Evolutionary conservation across 2,797 vertebrate species (phyloP), one percentile per base, ranked within the genome.

Genomic region (Ceryle rudis): DNA sequence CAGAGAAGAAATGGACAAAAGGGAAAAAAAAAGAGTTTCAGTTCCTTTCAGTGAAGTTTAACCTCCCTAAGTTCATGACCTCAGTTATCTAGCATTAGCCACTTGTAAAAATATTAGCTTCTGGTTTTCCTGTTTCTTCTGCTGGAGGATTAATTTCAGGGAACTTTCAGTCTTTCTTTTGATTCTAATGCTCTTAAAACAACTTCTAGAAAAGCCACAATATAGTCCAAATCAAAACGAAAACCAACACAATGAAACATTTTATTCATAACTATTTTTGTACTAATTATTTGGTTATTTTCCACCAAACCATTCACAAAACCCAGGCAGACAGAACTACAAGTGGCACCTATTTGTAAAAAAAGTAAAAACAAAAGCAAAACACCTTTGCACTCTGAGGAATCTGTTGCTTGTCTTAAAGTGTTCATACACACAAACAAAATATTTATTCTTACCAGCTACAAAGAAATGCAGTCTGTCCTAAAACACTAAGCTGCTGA

Each of bases 1-100:
- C 14, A 5, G 64, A 44, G 29, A 75, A 95, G 46, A 91, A 75
- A 89, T 2, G 12, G 39, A 86, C 28, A 62, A 64, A 90, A 85
- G 42, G 14, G 5, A 57, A 70, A 91, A 94, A 64, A 79, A 93
- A 94, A 37, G 35, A 85, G 72, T 11, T 79, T 65, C 61, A 67
- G 54, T 75, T 84, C 86, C 89, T 91, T 96, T 90, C 51, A 81
- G 86, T 62, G 49, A 92, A 17, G 28, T 89, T 67, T 70, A 91
- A 80, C 81, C 86, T 95, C 64, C 41, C 37, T 15, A 90, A 97
- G 96, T 97, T 98, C 97, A 94, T 57, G 96, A 98, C 98, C 97
- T 95, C 81, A 44, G 89, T 97, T 97, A 97, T 97, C 97, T 97
- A 97, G 86, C 91, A 96, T 93, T 95, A 95, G 93, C 95, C 97